Conservation (phyloP, 2,888 invertebrate species). For the Lochmaea capreae region DNA sequence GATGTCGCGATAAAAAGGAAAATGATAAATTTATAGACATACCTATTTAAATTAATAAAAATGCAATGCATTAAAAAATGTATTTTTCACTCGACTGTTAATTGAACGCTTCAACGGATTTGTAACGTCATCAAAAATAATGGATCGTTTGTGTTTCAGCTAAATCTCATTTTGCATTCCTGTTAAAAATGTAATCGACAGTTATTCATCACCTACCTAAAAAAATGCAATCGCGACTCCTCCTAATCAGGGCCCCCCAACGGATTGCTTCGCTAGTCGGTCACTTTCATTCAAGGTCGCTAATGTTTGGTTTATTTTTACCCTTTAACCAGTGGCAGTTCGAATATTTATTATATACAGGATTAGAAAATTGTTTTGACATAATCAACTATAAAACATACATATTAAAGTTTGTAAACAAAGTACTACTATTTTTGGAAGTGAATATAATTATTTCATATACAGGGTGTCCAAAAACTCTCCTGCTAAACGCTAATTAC, state of each 20-base stretch:
- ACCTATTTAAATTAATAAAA: too few relatives aligned
- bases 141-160: not conserved
- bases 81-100: not conserved
- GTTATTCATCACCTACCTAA: not conserved
- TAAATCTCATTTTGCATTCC: not conserved
- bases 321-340: conserved; percentile 44
- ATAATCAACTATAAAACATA: too few relatives aligned
- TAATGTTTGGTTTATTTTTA: conserved; percentile 61
- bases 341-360: not conserved
- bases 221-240: conserved; percentile 30
- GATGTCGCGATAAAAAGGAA: too few relatives aligned
- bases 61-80: too few relatives aligned
- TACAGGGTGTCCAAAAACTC: too few relatives aligned
- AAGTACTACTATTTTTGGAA: too few relatives aligned
- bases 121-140: not conserved
- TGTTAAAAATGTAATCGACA: conserved; percentile 1
- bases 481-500: too few relatives aligned
- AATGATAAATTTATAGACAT: too few relatives aligned
- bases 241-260: conserved; percentile 57
- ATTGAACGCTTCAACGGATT: not conserved
- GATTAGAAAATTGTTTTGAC: not conserved
- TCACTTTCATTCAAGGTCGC: conserved; percentile 63
- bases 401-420: not conserved
- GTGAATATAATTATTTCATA: too few relatives aligned
- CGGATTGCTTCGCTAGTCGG: conserved; percentile 51